Evolutionary conservation across 2,888 invertebrate genomes (phyloP).

Genomic region (Epiperipatus broadwayi): DNA sequence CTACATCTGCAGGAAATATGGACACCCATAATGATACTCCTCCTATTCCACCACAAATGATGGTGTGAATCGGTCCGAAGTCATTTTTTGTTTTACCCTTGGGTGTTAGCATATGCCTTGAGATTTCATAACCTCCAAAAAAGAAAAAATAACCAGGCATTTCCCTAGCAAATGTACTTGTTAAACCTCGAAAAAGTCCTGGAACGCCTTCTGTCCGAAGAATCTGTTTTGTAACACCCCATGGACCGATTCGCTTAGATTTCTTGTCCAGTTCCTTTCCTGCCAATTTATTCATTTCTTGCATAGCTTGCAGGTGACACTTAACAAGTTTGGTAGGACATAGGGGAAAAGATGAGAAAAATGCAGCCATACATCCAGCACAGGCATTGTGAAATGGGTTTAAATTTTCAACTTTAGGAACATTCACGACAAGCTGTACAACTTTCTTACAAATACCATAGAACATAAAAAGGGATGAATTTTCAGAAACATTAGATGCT

Average conservation of each 20-base stretch:
- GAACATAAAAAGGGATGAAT: conserved; percentile 81
- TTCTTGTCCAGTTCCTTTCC: conserved; percentile 7
- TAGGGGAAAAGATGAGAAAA: conserved; percentile 83
- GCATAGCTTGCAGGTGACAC: conserved; percentile 82
- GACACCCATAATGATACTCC: conserved; percentile 75
- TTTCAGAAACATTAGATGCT: conserved; percentile 88
- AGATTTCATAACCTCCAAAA: conserved; percentile 87
- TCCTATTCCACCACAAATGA: conserved; percentile 72
- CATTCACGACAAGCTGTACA: conserved; percentile 38
- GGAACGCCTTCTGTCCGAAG: conserved; percentile 48
- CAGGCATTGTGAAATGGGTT: conserved; percentile 56
- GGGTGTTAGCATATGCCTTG: conserved; percentile 36
- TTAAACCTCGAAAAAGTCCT: conserved; percentile 69
- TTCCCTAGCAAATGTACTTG: conserved; percentile 77
- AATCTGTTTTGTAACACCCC: conserved; percentile 50
- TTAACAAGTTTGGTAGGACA: conserved; percentile 96
- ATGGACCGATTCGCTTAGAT: conserved; percentile 30
- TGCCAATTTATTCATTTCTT: conserved; percentile 37
- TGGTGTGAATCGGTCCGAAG: conserved; percentile 46
- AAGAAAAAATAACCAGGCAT: conserved; percentile 99
- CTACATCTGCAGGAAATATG: conserved; percentile 88
- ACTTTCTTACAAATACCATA: conserved; percentile 91
- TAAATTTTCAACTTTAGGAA: conserved; percentile 45
- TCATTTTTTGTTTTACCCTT: conserved; percentile 37
- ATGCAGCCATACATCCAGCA: conserved; percentile 82